Base-by-base conservation (phyloP, 1,140 invertebrate species). In the Megathymus violae region DNA sequence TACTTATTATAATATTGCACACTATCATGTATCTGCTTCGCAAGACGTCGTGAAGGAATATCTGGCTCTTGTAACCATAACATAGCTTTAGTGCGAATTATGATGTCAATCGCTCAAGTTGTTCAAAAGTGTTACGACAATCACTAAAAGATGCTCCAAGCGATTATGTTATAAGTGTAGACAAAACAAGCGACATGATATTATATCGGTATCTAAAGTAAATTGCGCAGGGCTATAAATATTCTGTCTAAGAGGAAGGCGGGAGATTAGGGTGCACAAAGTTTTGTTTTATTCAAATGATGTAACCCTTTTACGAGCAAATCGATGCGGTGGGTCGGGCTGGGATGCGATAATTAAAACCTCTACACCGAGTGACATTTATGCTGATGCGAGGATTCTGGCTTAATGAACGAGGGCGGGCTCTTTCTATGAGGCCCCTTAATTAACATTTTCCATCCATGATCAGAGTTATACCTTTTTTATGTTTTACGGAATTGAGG, bases 321-420 rank as follows among this genome's bases (percentile, higher is more conserved):
- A 76, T 76, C 67, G 58, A 60, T 56, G 84, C 74, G 83, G 85
- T 88, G 78, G 86, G 87, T 88, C 83, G 72, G 59, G 51, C 44
- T 50, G 68, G 68, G 48, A 69, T 62, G 59, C 59, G 74, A 84
- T 89, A 89, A 89, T 89, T 89, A 89, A 89, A 88, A 84, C 70
- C 79, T 89, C 72, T 65, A 64, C 71, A 64, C 58, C 63, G 56
- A 78, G 79, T 89, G 87, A 89, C 87, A 87, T 89, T 89, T 83
- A 89, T 80, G 80, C 80, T 88, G 85, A 88, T 87, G 78, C 76
- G 68, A 73, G 76, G 76, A 80, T 74, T 63, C 74, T 58, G 66
- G 61, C 72, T 82, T 86, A 87, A 89, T 82, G 81, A 81, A 68
- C 46, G 59, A 66, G 70, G 78, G 80, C 78, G 80, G 77, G 69